Evolutionary conservation across 2,113 vertebrate species (phyloP).

Genomic region (mouse (Mus musculus)): GRCm39 chr4:107011501-107012000

Average conservation of each 20-base stretch:
- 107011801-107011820: neutral
- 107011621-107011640: neutral
- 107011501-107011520: neutral
- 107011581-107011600: neutral
- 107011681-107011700: constrained; percentile 5
- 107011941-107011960: neutral
- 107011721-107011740: neutral
- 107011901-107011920: neutral
- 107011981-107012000: neutral
- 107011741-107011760: constrained; percentile 6
- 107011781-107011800: neutral
- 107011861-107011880: neutral
- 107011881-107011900: neutral
- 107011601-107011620: neutral
- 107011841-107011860: neutral
- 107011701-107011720: constrained; percentile 1
- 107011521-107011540: neutral
- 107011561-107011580: neutral
- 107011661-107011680: neutral
- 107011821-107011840: neutral
- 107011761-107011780: neutral
- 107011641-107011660: neutral
- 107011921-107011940: neutral
- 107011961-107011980: neutral
- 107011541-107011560: neutral